Conservation (phyloP, 2,113 vertebrate genomes). For the Phaethornis superciliosus region DNA sequence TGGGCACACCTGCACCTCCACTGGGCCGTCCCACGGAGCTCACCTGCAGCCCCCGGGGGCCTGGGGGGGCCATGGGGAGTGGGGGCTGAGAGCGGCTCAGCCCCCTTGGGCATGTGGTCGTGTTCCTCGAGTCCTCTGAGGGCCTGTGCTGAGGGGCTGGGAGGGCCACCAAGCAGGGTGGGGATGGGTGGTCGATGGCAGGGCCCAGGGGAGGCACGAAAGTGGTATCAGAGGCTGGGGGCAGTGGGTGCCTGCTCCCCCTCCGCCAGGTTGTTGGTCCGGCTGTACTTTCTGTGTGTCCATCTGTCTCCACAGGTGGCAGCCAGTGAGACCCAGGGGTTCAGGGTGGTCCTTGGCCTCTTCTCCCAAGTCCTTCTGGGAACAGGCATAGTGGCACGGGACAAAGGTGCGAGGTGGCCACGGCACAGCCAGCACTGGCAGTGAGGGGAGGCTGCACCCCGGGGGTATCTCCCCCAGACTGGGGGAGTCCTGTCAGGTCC, state of each 20-base stretch:
- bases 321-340: rapidly evolving
- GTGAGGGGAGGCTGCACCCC: background rate
- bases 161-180: background rate
- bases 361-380: background rate
- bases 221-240: background rate
- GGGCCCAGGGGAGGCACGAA: background rate
- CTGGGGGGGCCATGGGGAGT: rapidly evolving
- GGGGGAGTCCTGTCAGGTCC: rapidly evolving
- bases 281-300: rapidly evolving
- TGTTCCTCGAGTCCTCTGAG: rapidly evolving
- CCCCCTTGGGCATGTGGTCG: rapidly evolving
- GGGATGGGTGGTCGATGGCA: background rate
- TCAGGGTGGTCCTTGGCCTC: background rate
- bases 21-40: rapidly evolving
- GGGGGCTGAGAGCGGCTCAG: background rate
- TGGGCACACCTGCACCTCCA: background rate
- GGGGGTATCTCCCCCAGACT: background rate
- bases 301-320: rapidly evolving
- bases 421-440: rapidly evolving
- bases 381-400: background rate
- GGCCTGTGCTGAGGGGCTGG: no score
- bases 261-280: background rate
- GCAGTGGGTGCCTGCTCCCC: no score
- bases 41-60: background rate
- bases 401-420: rapidly evolving